Percentiles rank a stretch among this genome's conserved stretches.
Conservation (phyloP, 2,113 vertebrate genomes). For the Azemiops feae region DNA sequence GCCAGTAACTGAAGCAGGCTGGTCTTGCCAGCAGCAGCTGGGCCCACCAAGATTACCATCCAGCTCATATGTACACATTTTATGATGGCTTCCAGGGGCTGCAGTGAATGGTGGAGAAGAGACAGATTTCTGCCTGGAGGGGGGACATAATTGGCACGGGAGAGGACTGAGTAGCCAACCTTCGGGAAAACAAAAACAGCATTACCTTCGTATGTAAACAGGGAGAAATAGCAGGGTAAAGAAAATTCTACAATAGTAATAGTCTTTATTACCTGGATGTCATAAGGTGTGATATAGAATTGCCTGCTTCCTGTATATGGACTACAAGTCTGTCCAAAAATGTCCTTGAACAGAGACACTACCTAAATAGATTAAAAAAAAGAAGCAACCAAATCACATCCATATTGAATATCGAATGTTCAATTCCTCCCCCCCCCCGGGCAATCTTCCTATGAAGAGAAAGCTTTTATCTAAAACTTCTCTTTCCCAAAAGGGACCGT, state of each 20-base stretch:
- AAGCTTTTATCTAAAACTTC: not conserved
- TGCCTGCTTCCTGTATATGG: constrained; percentile 84
- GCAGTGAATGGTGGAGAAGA: constrained; percentile 86
- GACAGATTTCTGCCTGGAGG: constrained; percentile 76
- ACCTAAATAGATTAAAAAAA: constrained; percentile 69
- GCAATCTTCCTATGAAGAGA: not conserved
- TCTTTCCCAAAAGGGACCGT: not conserved
- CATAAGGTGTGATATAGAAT: constrained; percentile 89
- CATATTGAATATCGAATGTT: not conserved
- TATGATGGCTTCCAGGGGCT: constrained; percentile 89
- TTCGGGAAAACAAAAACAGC: constrained; percentile 47
- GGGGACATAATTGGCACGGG: constrained; percentile 77
- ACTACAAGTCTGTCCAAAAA: constrained; percentile 78
- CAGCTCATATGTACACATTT: constrained; percentile 96
- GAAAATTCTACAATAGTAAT: not conserved
- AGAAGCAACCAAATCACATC: not conserved
- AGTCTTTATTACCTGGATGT: constrained; percentile 82
- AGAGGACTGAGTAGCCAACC: constrained; percentile 91
- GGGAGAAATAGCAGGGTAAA: not conserved
- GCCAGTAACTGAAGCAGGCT: constrained; percentile 89
- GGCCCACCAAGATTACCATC: constrained; percentile 95
- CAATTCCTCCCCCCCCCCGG: not conserved
- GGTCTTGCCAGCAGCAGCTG: constrained; percentile 89
- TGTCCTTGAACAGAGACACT: constrained; percentile 79
- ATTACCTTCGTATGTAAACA: not conserved